Evolutionary conservation across 2,113 vertebrate genomes (phyloP).

Genomic region (Gallinago jamesoni): DNA sequence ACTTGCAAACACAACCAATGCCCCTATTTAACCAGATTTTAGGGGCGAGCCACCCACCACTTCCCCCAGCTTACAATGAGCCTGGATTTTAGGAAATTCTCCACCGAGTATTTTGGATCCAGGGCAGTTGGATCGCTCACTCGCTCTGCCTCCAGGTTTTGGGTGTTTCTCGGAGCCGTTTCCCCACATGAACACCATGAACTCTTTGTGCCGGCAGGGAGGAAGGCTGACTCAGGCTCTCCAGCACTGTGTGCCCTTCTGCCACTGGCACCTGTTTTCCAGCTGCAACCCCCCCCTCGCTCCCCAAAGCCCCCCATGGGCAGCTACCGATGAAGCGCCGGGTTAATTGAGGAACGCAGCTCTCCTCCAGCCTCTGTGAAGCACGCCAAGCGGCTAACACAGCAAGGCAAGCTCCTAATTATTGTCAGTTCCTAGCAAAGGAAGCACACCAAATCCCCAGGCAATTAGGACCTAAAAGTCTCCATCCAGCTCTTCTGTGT

Average conservation of each 20-base stretch:
- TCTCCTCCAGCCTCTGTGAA: background rate
- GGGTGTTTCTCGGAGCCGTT: fast-evolving
- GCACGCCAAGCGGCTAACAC: background rate
- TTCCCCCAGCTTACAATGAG: background rate
- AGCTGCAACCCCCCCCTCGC: background rate
- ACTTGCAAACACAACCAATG: fast-evolving
- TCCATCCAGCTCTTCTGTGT: constrained; percentile 11
- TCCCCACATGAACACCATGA: background rate
- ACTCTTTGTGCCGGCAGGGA: background rate
- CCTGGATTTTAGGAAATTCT: background rate
- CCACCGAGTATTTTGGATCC: background rate
- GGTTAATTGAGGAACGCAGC: background rate
- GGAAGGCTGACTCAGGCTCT: background rate
- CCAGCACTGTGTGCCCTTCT: background rate
- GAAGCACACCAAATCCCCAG: background rate
- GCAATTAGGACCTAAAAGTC: constrained; percentile 13
- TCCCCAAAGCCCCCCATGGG: fast-evolving
- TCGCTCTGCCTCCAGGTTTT: background rate
- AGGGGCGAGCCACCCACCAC: background rate
- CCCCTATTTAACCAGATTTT: background rate
- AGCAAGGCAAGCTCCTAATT: background rate
- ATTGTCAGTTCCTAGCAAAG: constrained; percentile 1
- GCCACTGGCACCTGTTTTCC: background rate
- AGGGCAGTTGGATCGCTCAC: background rate
- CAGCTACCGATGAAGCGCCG: fast-evolving